Evolutionary conservation across 2,888 invertebrate species (phyloP).

Genomic region (Apodemia zela): DNA sequence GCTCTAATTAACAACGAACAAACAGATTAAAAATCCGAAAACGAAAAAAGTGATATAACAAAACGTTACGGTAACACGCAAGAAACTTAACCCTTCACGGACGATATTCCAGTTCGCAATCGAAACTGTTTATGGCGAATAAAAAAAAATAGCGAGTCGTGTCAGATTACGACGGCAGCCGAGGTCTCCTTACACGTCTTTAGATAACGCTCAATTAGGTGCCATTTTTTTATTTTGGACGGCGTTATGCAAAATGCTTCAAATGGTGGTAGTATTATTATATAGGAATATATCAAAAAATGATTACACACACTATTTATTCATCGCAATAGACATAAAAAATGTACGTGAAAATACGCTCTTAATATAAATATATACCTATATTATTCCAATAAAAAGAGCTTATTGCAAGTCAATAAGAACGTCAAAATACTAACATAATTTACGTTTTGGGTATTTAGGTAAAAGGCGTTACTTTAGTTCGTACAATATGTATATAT

Average conservation of each 20-base stretch:
- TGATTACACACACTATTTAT: too few relatives aligned
- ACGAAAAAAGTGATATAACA: conserved; percentile 11
- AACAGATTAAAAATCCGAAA: conserved; percentile 14
- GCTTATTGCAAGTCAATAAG: too few relatives aligned
- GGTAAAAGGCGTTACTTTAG: too few relatives aligned
- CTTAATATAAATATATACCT: too few relatives aligned
- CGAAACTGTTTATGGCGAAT: conserved; percentile 56
- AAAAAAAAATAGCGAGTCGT: conserved; percentile 50
- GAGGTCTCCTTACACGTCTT: conserved; percentile 58
- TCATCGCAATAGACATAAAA: too few relatives aligned
- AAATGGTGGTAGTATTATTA: background rate
- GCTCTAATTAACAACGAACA: conserved; percentile 5
- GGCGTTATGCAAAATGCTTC: conserved; percentile 39
- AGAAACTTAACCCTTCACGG: conserved; percentile 53
- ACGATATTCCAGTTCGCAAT: conserved; percentile 48
- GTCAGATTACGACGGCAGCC: conserved; percentile 57
- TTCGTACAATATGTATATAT: too few relatives aligned
- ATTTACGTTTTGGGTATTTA: too few relatives aligned
- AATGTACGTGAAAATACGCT: too few relatives aligned
- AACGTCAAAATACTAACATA: too few relatives aligned
- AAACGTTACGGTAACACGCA: conserved; percentile 36
- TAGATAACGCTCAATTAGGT: conserved; percentile 72
- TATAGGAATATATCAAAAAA: too few relatives aligned
- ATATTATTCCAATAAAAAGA: too few relatives aligned
- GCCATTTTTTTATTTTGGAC: conserved; percentile 50